Evolutionary conservation across 2,797 vertebrate genomes (phyloP).

Genomic region (Cephalopachus bancanus): DNA sequence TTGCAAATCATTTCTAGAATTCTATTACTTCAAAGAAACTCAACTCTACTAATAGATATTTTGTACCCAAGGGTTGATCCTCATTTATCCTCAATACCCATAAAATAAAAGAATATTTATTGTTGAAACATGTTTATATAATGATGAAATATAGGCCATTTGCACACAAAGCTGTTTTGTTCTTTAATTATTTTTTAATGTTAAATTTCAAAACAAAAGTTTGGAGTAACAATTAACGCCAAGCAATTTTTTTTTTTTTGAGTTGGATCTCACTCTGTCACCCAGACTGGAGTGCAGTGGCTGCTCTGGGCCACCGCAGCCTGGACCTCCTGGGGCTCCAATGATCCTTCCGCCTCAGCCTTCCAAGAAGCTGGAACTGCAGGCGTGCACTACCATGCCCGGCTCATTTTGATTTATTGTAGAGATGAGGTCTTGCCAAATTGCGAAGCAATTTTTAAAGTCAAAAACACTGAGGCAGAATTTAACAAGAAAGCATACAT

Average conservation of each 20-base stretch:
- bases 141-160: constrained; percentile 5
- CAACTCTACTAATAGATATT: not conserved
- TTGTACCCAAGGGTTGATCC: not conserved
- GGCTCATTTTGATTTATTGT: no score
- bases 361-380: no score
- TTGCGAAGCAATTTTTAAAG: not conserved
- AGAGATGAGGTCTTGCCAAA: no score
- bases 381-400: no score
- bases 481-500: not conserved
- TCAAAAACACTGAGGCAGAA: not conserved
- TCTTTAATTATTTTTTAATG: not conserved
- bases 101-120: not conserved
- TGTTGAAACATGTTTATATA: not conserved
- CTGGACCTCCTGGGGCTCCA: no score
- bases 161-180: not conserved
- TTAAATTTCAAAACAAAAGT: constrained; percentile 25
- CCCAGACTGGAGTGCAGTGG: no score
- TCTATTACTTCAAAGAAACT: not conserved
- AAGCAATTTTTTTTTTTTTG: not conserved
- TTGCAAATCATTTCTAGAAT: constrained; percentile 27
- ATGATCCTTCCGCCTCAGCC: no score
- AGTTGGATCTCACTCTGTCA: no score
- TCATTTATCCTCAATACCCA: not conserved
- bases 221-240: not conserved
- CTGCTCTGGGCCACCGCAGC: no score